These are phyloP conservation scores for Fragum sueziense DNA, from an alignment of 2,888 invertebrate species.

Conservation along the genomic window DNA sequence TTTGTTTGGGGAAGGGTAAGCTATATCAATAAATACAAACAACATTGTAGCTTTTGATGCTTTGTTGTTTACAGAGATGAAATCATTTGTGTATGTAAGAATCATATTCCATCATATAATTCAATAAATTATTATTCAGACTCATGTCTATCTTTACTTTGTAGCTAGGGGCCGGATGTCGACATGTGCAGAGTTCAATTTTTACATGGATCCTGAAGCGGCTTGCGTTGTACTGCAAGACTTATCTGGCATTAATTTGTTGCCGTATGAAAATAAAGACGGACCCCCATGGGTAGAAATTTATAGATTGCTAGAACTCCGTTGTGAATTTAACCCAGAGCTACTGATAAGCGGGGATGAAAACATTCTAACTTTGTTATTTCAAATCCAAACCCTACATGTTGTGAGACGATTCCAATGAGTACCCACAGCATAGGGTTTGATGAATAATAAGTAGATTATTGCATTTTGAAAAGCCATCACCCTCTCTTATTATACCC, in stretches of 20 bases:
- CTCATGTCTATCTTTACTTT: constrained; percentile 14
- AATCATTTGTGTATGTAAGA: not conserved
- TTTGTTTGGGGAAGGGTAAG: not conserved
- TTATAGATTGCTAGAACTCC: too few relatives aligned
- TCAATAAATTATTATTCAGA: too few relatives aligned
- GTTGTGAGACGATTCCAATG: too few relatives aligned
- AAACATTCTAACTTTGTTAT: too few relatives aligned
- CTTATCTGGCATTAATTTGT: constrained; percentile 85
- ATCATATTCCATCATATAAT: too few relatives aligned
- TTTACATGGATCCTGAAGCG: constrained; percentile 90
- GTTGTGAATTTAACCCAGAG: too few relatives aligned
- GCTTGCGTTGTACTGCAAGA: constrained; percentile 87
- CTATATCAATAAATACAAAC: not conserved
- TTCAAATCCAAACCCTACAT: too few relatives aligned
- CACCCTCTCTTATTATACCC: too few relatives aligned
- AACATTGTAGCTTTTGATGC: not conserved
- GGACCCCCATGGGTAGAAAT: constrained; percentile 63
- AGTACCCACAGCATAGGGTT: too few relatives aligned
- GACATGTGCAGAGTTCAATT: constrained; percentile 89
- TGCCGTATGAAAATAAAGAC: constrained; percentile 87
- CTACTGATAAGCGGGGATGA: too few relatives aligned
- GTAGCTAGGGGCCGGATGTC: constrained; percentile 80
- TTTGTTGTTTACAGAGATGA: not conserved
- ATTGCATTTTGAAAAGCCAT: too few relatives aligned
- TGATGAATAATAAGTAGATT: too few relatives aligned